phyloP scores from a whole-genome alignment of 1,140 invertebrate genomes.

The Coelopa frigida region DNA sequence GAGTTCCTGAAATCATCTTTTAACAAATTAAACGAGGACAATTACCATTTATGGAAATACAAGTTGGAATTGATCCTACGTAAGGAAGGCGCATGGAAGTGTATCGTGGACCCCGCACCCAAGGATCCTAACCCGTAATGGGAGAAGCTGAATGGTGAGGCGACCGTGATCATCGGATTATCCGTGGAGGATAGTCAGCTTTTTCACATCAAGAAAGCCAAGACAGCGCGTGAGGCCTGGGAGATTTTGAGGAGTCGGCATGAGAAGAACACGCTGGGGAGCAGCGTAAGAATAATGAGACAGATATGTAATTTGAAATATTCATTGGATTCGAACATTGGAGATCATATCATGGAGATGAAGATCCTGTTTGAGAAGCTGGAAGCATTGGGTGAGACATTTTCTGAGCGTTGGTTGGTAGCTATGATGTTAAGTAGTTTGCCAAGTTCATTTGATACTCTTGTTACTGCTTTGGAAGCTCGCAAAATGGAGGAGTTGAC shows the following conservation, averaged over 20 bases:
- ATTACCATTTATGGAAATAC: constrained; percentile 15
- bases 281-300: constrained; percentile 14
- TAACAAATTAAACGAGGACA: constrained; percentile 4
- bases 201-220: constrained; percentile 9
- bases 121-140: constrained; percentile 1
- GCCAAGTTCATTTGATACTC: constrained; percentile 14
- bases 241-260: constrained; percentile 14
- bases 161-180: constrained; percentile 12
- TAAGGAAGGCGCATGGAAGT: constrained; percentile 10
- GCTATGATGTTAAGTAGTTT: constrained; percentile 17
- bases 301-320: constrained; percentile 10
- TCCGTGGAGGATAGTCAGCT: constrained; percentile 13
- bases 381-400: constrained; percentile 14
- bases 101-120: constrained; percentile 1
- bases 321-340: constrained; percentile 15
- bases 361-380: constrained; percentile 15
- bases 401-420: constrained; percentile 12
- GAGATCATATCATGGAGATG: constrained; percentile 18
- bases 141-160: constrained; percentile 10
- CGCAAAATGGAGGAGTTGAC: constrained; percentile 15
- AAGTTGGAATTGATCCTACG: constrained; percentile 15
- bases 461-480: constrained; percentile 18
- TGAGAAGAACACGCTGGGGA: constrained; percentile 17
- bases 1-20: constrained; percentile 4
- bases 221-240: constrained; percentile 16